phyloP scores from a whole-genome alignment of 2,888 invertebrate species.

The Maniola hyperantus region DNA sequence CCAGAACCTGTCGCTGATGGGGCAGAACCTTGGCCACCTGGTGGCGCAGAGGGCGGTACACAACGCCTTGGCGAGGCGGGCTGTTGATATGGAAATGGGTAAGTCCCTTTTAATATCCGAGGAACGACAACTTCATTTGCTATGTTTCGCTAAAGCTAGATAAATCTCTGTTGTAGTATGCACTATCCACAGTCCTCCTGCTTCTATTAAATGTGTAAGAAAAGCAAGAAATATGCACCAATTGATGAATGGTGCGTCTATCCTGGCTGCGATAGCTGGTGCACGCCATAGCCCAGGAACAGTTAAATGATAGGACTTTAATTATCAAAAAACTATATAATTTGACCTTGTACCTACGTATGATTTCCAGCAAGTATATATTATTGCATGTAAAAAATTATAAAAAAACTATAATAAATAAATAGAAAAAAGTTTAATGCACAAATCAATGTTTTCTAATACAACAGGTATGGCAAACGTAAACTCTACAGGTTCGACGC shows the following conservation, averaged over 20 bases:
- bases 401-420: too few species aligned
- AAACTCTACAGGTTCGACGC: conserved; percentile 78
- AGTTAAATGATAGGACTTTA: too few species aligned
- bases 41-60: conserved; percentile 73
- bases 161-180: background rate
- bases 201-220: background rate
- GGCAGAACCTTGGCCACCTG: conserved; percentile 64
- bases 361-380: too few species aligned
- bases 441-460: background rate
- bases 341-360: background rate
- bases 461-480: conserved; percentile 62
- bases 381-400: too few species aligned
- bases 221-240: too few species aligned
- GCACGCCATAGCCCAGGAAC: too few species aligned
- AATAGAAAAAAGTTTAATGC: background rate
- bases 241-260: too few species aligned
- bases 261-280: too few species aligned
- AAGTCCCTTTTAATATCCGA: conserved; percentile 7
- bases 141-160: background rate
- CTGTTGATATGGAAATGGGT: conserved; percentile 68
- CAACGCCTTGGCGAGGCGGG: conserved; percentile 66
- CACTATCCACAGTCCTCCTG: background rate
- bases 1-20: conserved; percentile 65
- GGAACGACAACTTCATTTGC: background rate
- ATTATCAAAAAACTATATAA: too few species aligned